Evolutionary conservation across 35 echinoderm and acorn worm genomes (phyloP).

Genomic region (Patiria miniata): DNA sequence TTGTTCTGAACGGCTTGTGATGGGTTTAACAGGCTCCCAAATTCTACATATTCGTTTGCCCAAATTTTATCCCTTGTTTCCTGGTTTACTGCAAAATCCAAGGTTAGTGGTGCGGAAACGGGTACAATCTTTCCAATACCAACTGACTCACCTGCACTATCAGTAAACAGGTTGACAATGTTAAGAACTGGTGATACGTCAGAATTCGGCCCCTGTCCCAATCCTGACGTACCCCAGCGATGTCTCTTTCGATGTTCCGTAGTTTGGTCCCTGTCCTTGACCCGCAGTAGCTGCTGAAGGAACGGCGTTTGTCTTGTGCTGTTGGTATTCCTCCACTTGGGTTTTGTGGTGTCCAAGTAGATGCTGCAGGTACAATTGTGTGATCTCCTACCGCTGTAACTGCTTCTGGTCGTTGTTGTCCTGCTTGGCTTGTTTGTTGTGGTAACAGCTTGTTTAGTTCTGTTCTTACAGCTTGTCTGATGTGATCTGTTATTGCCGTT

Average conservation of each 20-base stretch:
- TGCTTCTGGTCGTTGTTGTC: background rate
- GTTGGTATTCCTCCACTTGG: background rate
- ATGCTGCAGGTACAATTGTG: background rate
- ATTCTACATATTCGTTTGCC: background rate
- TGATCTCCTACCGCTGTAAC: background rate
- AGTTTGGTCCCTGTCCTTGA: background rate
- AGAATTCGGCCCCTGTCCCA: background rate
- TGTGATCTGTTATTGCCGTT: background rate
- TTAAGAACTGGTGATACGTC: background rate
- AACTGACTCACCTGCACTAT: background rate
- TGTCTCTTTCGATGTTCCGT: background rate
- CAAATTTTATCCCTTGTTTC: background rate
- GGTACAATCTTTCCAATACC: background rate
- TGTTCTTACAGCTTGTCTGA: background rate
- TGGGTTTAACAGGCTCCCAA: background rate
- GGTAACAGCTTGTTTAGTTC: background rate
- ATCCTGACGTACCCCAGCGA: background rate
- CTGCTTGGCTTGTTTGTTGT: background rate
- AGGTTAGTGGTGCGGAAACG: background rate
- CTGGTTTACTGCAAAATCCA: background rate
- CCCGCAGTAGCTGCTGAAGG: too few species aligned
- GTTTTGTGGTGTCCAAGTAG: background rate
- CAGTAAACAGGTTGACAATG: background rate
- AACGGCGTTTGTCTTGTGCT: too few species aligned
- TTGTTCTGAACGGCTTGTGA: background rate